phyloP scores from a whole-genome alignment of 2,888 invertebrate species.

The Fragum fragum region DNA sequence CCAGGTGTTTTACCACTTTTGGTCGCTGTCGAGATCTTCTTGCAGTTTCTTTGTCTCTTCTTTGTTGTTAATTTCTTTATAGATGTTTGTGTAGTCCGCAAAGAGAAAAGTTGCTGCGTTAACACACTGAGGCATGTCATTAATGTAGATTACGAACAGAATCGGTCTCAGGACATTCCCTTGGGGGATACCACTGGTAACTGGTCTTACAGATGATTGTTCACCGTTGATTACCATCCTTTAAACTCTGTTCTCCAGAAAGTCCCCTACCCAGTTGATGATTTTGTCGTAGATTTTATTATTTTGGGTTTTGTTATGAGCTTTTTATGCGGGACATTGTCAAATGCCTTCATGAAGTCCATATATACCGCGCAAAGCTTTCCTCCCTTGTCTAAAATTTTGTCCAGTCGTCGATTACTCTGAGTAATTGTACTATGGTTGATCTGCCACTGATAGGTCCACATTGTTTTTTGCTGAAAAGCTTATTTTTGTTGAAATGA shows the following conservation, averaged over 20 bases:
- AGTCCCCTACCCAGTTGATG: background rate
- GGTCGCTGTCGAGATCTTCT: too few species aligned
- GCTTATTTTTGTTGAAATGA: constrained; percentile 32
- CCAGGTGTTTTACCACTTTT: too few species aligned
- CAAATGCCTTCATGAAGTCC: constrained; percentile 28
- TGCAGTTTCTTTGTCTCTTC: too few species aligned
- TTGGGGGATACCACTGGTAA: too few species aligned
- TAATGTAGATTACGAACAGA: too few species aligned
- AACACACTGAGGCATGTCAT: too few species aligned
- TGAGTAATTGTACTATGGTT: background rate
- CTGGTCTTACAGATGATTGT: too few species aligned
- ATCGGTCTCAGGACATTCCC: too few species aligned
- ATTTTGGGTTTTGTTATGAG: background rate
- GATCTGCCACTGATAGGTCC: background rate
- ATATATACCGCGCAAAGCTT: background rate
- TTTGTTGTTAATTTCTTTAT: too few species aligned
- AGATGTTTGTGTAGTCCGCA: too few species aligned
- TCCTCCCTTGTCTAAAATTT: constrained; percentile 12
- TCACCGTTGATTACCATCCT: too few species aligned
- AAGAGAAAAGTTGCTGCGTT: too few species aligned
- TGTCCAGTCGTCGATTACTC: constrained; percentile 4
- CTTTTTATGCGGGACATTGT: constrained; percentile 12
- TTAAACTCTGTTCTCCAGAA: background rate
- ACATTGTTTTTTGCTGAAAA: background rate
- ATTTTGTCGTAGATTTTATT: background rate